A percentile compares a stretch with the other conserved stretches of the same genome.
Evolutionary conservation across 2,797 vertebrate species (phyloP).

Genomic region (Furcifer pardalis): DNA sequence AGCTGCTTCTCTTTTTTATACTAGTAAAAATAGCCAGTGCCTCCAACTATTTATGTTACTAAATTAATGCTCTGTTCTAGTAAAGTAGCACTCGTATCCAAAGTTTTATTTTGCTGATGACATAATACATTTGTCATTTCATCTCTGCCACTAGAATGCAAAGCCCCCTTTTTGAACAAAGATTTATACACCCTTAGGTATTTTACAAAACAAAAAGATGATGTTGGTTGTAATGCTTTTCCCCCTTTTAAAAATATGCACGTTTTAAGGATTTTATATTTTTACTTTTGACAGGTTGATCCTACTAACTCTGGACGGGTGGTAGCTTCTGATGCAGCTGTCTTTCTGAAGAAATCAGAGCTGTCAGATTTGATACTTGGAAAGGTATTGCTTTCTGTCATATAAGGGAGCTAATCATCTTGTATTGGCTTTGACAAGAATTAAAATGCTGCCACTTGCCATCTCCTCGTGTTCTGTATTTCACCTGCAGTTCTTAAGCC

Average conservation of each 20-base stretch:
- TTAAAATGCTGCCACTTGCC: constrained; percentile 5
- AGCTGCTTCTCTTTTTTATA: neutral
- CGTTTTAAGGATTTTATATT: neutral
- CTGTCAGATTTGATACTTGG: constrained; percentile 94
- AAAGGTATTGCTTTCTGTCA: constrained; percentile 77
- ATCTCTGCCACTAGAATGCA: neutral
- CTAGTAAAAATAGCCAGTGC: neutral
- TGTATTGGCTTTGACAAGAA: constrained; percentile 8
- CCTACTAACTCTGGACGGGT: constrained; percentile 88
- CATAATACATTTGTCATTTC: neutral
- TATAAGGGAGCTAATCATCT: neutral
- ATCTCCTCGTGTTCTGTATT: neutral
- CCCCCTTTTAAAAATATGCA: neutral
- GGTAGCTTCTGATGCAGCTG: constrained; percentile 91
- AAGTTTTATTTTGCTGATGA: neutral
- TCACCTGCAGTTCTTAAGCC: neutral
- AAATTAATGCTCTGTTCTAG: neutral
- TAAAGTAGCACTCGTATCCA: neutral
- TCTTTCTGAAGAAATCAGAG: constrained; percentile 95
- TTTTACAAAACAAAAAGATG: neutral
- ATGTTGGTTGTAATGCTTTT: neutral
- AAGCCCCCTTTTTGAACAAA: neutral
- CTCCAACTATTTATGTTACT: neutral
- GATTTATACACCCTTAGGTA: neutral
- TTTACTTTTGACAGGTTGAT: constrained; percentile 83